These are phyloP conservation scores for Lasiurus cinereus DNA, from an alignment of 2,113 vertebrate species.

Conservation along the genomic window DNA sequence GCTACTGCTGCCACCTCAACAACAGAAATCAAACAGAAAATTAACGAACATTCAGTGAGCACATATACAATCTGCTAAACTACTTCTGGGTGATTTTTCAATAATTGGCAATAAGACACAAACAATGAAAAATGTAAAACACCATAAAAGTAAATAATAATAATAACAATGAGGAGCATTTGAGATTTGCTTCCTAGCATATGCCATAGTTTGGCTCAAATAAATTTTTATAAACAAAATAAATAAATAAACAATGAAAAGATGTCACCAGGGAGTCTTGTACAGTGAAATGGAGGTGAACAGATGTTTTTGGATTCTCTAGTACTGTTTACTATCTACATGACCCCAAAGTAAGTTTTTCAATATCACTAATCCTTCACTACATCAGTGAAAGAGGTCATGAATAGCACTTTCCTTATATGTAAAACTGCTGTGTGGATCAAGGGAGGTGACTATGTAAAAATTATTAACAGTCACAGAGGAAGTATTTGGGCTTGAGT, in stretches of 20 bases:
- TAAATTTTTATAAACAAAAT: not conserved
- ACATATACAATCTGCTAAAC: not conserved
- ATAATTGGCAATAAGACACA: not conserved
- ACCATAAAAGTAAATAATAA: not conserved
- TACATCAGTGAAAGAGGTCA: not conserved
- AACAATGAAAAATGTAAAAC: slow-evolving; percentile 15
- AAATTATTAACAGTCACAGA: not conserved
- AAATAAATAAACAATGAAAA: not conserved
- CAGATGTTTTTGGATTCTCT: not conserved
- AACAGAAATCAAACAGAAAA: slow-evolving; percentile 33
- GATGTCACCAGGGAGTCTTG: not conserved
- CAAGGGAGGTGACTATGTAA: not conserved
- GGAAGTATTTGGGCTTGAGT: not conserved
- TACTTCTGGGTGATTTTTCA: not conserved
- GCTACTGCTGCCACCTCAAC: not conserved
- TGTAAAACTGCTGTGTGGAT: not conserved
- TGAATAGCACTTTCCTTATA: not conserved
- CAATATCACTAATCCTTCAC: not conserved
- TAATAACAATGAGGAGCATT: not conserved
- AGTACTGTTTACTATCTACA: not conserved
- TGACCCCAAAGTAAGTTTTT: not conserved
- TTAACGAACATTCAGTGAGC: not conserved
- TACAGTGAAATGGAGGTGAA: not conserved
- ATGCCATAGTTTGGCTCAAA: not conserved
- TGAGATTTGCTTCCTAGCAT: not conserved